phyloP scores from a whole-genome alignment of 1,140 invertebrate genomes.

The Aculops lycopersici region DNA sequence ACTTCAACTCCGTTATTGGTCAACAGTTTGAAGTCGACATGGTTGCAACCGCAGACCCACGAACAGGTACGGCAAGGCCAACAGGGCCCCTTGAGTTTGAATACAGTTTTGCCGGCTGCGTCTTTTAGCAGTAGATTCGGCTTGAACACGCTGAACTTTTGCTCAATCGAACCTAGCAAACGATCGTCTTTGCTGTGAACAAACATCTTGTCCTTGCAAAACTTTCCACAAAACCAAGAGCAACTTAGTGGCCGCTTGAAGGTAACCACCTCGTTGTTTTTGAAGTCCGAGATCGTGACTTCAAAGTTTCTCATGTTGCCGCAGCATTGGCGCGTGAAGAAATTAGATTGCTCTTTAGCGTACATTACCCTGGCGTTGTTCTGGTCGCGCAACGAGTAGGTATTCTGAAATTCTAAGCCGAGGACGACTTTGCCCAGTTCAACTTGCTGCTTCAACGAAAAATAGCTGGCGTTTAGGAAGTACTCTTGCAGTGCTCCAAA shows the following conservation, averaged over 20 bases:
- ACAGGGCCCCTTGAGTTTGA: constrained; percentile 33
- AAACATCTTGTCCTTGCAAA: constrained; percentile 16
- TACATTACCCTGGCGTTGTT: constrained; percentile 15
- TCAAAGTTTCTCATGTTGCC: constrained; percentile 15
- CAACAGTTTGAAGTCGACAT: constrained; percentile 23
- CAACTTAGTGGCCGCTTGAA: constrained; percentile 15
- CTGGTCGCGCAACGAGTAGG: constrained; percentile 14
- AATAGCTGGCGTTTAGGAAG: constrained; percentile 6
- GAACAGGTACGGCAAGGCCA: constrained; percentile 41
- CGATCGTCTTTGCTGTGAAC: constrained; percentile 11
- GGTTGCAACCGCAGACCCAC: constrained; percentile 21
- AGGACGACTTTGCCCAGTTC: constrained; percentile 14
- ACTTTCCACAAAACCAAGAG: constrained; percentile 13
- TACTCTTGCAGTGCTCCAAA: constrained; percentile 5
- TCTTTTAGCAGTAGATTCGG: constrained; percentile 46
- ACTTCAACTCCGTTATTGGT: constrained; percentile 16
- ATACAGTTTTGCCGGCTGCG: constrained; percentile 32
- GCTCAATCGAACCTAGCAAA: constrained; percentile 33
- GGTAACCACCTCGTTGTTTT: constrained; percentile 13
- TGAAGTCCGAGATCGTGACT: constrained; percentile 16
- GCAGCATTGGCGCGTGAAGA: constrained; percentile 15
- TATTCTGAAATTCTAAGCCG: constrained; percentile 18
- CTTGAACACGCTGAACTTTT: constrained; percentile 44
- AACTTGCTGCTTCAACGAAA: constrained; percentile 8
- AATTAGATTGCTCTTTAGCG: constrained; percentile 16